These are phyloP conservation scores for Drosophila serrata DNA, from an alignment of 1,140 invertebrate species.

Conservation along the genomic window DNA sequence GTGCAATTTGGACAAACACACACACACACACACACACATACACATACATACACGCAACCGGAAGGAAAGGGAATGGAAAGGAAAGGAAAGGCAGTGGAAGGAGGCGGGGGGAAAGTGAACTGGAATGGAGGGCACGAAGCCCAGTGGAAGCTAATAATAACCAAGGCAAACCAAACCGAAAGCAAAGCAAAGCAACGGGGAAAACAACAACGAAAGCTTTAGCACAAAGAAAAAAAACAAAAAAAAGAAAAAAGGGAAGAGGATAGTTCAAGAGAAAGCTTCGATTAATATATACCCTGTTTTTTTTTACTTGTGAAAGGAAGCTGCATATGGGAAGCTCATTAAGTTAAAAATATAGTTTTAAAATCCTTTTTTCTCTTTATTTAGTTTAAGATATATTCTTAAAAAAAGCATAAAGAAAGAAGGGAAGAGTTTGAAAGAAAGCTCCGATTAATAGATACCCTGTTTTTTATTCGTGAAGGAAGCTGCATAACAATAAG, in stretches of 20 bases:
- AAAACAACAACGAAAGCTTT: constrained; percentile 17
- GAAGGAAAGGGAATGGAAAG: constrained; percentile 13
- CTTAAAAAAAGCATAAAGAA: no score
- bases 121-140: neutral
- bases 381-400: no score
- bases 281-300: neutral
- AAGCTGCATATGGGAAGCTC: no score
- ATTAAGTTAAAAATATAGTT: no score
- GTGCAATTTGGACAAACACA: constrained; percentile 73
- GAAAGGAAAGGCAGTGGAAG: neutral
- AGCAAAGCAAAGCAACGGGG: constrained; percentile 29
- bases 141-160: constrained; percentile 41
- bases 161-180: constrained; percentile 12
- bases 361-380: no score
- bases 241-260: constrained; percentile 34
- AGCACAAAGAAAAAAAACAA: neutral
- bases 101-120: neutral
- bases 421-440: no score
- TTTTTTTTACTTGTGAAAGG: no score
- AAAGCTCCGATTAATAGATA: no score
- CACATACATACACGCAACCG: constrained; percentile 26
- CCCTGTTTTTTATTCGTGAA: no score
- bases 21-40: constrained; percentile 36
- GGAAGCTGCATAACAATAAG: no score
- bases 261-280: neutral